A percentile compares a stretch with the other conserved stretches of the same genome.
phyloP scores from a whole-genome alignment of 2,113 vertebrate genomes.

The Rhabdomys dilectus region DNA sequence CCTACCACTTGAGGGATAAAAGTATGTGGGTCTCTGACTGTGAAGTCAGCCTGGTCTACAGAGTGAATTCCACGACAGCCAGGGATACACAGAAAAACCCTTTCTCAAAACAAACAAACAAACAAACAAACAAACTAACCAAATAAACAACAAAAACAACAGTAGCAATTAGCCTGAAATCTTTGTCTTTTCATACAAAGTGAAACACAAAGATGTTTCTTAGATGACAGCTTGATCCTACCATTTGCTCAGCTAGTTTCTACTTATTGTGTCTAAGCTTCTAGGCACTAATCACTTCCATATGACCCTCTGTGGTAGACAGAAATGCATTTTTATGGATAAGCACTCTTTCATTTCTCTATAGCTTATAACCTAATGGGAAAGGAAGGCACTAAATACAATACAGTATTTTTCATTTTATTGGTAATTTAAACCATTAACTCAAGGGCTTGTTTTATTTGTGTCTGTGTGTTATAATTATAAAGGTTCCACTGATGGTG shows the following conservation, averaged over 20 bases:
- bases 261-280: not conserved
- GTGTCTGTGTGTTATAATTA: not conserved
- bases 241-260: not conserved
- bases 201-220: not conserved
- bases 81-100: not conserved
- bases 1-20: not conserved
- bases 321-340: not conserved
- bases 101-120: not conserved
- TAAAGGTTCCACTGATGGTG: too few species aligned
- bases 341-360: not conserved
- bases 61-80: not conserved
- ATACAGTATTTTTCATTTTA: constrained; percentile 20
- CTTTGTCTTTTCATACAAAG: not conserved
- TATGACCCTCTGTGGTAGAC: not conserved
- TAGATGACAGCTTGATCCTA: constrained; percentile 16
- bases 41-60: not conserved
- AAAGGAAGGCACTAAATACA: not conserved
- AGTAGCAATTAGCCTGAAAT: not conserved
- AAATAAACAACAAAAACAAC: not conserved
- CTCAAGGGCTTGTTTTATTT: not conserved
- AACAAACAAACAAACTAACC: not conserved
- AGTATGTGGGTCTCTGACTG: not conserved
- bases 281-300: not conserved
- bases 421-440: constrained; percentile 20
- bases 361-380: not conserved